A percentile compares a stretch with the other conserved stretches of the same genome.
phyloP scores from a whole-genome alignment of 2,113 vertebrate genomes.

The Tricholaema leucomelas region DNA sequence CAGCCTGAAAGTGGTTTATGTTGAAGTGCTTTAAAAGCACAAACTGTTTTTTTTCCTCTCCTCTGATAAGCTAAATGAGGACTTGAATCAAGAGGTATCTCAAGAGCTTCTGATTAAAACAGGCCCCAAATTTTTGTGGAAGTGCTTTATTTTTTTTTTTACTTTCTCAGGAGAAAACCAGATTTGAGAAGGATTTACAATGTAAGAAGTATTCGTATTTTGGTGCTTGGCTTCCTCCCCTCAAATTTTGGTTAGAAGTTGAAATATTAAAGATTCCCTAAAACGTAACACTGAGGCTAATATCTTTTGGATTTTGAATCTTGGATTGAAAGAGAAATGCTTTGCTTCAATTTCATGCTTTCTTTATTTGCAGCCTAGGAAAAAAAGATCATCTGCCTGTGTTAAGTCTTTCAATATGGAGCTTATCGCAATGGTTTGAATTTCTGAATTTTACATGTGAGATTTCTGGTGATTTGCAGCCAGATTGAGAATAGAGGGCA shows the following conservation, averaged over 20 bases:
- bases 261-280: not conserved
- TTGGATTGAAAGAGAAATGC: not conserved
- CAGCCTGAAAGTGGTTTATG: not conserved
- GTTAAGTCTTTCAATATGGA: not conserved
- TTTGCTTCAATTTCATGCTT: not conserved
- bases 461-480: not conserved
- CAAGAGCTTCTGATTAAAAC: not conserved
- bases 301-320: not conserved
- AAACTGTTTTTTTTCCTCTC: not conserved
- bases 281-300: not conserved
- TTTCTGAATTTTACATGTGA: not conserved
- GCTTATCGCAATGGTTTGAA: not conserved
- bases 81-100: not conserved
- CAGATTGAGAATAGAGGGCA: not conserved
- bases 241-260: not conserved
- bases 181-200: not conserved
- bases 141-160: not conserved
- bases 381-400: not conserved
- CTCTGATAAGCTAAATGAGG: not conserved
- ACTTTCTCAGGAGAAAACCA: not conserved
- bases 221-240: rapidly evolving
- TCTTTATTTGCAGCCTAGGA: not conserved
- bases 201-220: not conserved
- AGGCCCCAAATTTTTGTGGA: not conserved
- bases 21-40: not conserved